These are phyloP conservation scores for Trissolcus brochymenae DNA, from an alignment of 2,888 invertebrate species.

Conservation along the genomic window DNA sequence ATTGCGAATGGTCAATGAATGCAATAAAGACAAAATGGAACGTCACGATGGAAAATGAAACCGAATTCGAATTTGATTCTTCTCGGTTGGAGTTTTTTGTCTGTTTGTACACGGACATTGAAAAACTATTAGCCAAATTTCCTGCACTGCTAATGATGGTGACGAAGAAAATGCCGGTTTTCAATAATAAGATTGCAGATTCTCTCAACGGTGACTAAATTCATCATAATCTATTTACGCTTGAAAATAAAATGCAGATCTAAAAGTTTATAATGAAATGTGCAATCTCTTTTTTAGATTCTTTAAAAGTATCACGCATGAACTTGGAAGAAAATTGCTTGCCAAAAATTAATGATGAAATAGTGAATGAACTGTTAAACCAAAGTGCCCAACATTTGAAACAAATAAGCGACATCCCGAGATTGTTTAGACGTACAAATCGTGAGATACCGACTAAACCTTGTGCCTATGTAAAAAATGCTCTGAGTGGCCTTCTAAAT, in stretches of 20 bases:
- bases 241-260: not conserved
- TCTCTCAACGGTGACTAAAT: conserved; percentile 66
- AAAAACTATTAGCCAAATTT: conserved; percentile 70
- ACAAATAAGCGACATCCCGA: conserved; percentile 94
- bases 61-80: conserved; percentile 61
- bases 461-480: conserved; percentile 86
- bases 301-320: conserved; percentile 60
- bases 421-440: conserved; percentile 94
- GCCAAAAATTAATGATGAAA: conserved; percentile 72
- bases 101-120: conserved; percentile 74
- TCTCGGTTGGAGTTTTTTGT: conserved; percentile 73
- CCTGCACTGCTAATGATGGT: conserved; percentile 67
- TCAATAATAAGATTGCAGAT: conserved; percentile 59
- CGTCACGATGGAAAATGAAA: conserved; percentile 61
- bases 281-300: conserved; percentile 56
- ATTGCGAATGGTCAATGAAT: conserved; percentile 83
- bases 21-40: conserved; percentile 69
- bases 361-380: conserved; percentile 74
- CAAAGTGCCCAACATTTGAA: conserved; percentile 81
- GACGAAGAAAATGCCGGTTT: conserved; percentile 62
- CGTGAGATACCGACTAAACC: conserved; percentile 89
- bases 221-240: not conserved
- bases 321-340: conserved; percentile 60
- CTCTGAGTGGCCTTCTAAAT: conserved; percentile 80
- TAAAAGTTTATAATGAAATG: not conserved